Evolutionary conservation across 92 coral and sea anemone genomes (phyloP), one percentile per base, ranked within the genome.

Genomic region (Palythoa caribaeorum): DNA sequence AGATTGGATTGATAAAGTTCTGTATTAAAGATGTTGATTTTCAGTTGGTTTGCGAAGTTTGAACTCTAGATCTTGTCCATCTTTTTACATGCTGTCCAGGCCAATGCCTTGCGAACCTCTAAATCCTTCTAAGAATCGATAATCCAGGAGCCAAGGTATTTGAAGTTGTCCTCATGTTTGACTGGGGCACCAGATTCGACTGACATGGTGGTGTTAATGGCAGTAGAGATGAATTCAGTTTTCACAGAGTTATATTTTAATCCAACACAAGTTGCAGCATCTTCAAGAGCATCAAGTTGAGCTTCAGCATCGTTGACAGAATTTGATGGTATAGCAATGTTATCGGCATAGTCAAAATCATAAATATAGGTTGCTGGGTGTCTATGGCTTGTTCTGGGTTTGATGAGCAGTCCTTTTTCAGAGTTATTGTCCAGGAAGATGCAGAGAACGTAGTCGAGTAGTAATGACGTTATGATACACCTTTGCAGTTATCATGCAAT

Each of bases 51-150:
- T 7, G 6, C 0, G 2, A 44, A 7, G 5, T 44, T 14, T 60
- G 62, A 54, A 54, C 62, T 2, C 62, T 14, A 54, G 62, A 65
- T 65, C 3, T n/a, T n/a, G n/a, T 65, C 38, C 71, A 65, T 3
- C 37, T 65, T 0, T 6, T 74, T n/a, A 7, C 51, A 76, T 21
- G 59, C 80, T 40, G 35, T 21, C 44, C 19, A 40, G 0, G 80
- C 55, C 55, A 6, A 4, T 6, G 55, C 48, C 40, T 76, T 76
- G 48, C 59, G 59, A 11, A 53, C 17, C 48, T 20, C 7, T 10
- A 38, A 38, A 38, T 78, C 63, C 11, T 78, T 78, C 84, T 52
- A 69, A 63, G 84, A 78, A 38, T 78, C 68, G 70, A 78, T 79
- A 59, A 79, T 79, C 63, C 51, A 1, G 6, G 48, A 44, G 14